Conservation (phyloP, 2,888 invertebrate species). For the Chrysotoxum bicinctum region DNA sequence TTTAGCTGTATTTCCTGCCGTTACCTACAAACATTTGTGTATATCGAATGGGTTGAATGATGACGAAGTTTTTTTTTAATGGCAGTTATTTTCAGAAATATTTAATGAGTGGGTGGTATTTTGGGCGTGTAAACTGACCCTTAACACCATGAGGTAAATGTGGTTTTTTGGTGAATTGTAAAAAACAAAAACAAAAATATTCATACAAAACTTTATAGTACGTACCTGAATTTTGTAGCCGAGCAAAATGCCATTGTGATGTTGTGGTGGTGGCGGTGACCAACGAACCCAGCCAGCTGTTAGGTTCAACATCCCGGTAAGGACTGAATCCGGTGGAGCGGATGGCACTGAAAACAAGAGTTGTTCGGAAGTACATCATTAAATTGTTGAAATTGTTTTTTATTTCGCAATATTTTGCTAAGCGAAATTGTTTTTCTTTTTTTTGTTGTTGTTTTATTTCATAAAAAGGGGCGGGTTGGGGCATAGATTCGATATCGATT, state of each 20-base stretch:
- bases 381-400: slow-evolving; percentile 55
- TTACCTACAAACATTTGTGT: slow-evolving; percentile 76
- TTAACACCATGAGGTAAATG: slow-evolving; percentile 22
- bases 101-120: slow-evolving; percentile 50
- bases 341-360: slow-evolving; percentile 84
- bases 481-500: not conserved
- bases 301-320: slow-evolving; percentile 90
- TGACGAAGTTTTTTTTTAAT: slow-evolving; percentile 18
- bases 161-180: slow-evolving; percentile 40
- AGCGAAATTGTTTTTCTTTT: slow-evolving; percentile 30
- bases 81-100: slow-evolving; percentile 30
- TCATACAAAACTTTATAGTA: slow-evolving; percentile 48
- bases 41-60: not conserved
- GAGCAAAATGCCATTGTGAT: slow-evolving; percentile 87
- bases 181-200: slow-evolving; percentile 5
- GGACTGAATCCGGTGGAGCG: slow-evolving; percentile 90
- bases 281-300: slow-evolving; percentile 91
- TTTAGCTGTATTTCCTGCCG: slow-evolving; percentile 82
- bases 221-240: slow-evolving; percentile 84
- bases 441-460: not conserved
- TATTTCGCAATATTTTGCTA: slow-evolving; percentile 36
- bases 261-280: slow-evolving; percentile 90
- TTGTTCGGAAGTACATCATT: slow-evolving; percentile 56
- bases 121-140: slow-evolving; percentile 52
- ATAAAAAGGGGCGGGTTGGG: not conserved